Conservation (phyloP, 1,140 invertebrate species). For the Drosophila burlai region DNA sequence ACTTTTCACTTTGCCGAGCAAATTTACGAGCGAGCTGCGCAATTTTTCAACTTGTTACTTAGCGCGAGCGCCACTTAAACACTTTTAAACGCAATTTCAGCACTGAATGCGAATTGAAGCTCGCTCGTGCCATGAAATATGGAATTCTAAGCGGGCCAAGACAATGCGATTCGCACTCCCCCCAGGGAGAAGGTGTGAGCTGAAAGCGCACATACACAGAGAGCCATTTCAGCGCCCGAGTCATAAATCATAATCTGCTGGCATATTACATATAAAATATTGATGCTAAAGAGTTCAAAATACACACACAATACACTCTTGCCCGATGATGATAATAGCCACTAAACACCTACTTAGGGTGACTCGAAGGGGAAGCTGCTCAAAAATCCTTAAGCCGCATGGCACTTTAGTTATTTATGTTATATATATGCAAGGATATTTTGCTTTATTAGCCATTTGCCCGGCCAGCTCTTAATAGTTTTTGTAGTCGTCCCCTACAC, state of each 20-base stretch:
- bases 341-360: slow-evolving; percentile 76
- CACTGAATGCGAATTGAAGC: slow-evolving; percentile 27
- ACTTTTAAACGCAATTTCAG: slow-evolving; percentile 65
- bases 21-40: slow-evolving; percentile 72
- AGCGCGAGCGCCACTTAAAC: slow-evolving; percentile 66
- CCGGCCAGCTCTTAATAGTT: slow-evolving; percentile 31
- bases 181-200: slow-evolving; percentile 15
- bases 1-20: slow-evolving; percentile 72
- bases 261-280: slow-evolving; percentile 82
- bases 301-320: slow-evolving; percentile 10
- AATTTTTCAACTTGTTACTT: slow-evolving; percentile 83
- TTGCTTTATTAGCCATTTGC: slow-evolving; percentile 48
- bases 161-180: slow-evolving; percentile 33
- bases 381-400: slow-evolving; percentile 30
- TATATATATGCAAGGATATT: slow-evolving; percentile 19
- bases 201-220: neutral
- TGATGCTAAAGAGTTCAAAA: slow-evolving; percentile 81
- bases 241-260: slow-evolving; percentile 80
- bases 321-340: slow-evolving; percentile 64
- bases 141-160: slow-evolving; percentile 44
- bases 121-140: slow-evolving; percentile 48
- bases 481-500: slow-evolving; percentile 1
- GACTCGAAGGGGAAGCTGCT: slow-evolving; percentile 16
- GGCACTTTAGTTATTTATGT: slow-evolving; percentile 52
- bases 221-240: slow-evolving; percentile 44